Conservation (phyloP, 2,113 vertebrate species). For the Nothoprocta pentlandii region DNA sequence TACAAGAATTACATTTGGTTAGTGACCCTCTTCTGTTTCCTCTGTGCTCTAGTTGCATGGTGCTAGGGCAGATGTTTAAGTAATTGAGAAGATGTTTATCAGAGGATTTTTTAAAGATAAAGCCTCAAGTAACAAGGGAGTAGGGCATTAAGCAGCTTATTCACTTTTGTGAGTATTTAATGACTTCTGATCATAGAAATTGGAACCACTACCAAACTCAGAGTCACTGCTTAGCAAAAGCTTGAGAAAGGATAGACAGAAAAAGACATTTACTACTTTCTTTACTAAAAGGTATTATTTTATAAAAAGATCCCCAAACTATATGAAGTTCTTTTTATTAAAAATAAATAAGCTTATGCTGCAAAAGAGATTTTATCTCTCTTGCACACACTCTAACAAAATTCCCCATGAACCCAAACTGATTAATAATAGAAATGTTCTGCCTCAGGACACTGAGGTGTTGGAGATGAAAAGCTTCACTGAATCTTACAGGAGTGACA, state of each 20-base stretch:
- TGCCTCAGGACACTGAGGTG: neutral
- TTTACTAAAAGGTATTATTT: neutral
- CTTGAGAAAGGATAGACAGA: neutral
- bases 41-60: neutral
- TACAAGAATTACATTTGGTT: slow-evolving; percentile 12
- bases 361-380: neutral
- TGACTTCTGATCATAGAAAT: neutral
- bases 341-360: neutral
- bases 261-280: neutral
- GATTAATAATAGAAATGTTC: neutral
- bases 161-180: neutral
- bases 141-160: neutral
- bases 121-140: neutral
- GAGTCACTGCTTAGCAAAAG: neutral
- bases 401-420: neutral
- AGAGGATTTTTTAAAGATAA: neutral
- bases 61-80: slow-evolving; percentile 42
- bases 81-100: slow-evolving; percentile 13
- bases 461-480: neutral
- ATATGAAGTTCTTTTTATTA: neutral
- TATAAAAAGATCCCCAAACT: neutral
- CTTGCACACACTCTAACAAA: neutral
- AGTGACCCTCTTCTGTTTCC: slow-evolving; percentile 10
- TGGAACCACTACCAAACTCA: neutral
- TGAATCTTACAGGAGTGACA: neutral